These are phyloP conservation scores for Mohoua ochrocephala DNA, from an alignment of 2,113 vertebrate genomes.

Conservation along the genomic window DNA sequence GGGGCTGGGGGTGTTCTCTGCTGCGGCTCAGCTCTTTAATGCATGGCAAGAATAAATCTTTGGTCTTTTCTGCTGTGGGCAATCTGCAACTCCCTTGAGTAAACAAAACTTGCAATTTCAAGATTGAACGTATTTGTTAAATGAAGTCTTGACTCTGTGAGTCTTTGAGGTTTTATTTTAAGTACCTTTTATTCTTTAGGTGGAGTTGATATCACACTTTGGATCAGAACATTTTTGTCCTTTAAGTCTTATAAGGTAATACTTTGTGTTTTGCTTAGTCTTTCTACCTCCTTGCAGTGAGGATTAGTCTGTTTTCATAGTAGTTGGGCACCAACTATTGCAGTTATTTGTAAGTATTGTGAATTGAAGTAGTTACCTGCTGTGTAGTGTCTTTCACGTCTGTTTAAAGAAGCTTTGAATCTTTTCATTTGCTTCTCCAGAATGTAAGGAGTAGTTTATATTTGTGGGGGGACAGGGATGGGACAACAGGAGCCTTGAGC, in stretches of 20 bases:
- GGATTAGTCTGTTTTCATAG: neutral
- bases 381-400: neutral
- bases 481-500: neutral
- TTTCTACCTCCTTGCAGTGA: neutral
- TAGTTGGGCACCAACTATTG: neutral
- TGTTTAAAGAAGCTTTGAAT: neutral
- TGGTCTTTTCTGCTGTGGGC: constrained; percentile 12
- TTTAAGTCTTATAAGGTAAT: constrained; percentile 95
- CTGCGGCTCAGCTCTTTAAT: constrained; percentile 53
- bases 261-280: neutral
- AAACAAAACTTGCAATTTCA: neutral
- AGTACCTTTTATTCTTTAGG: constrained; percentile 72
- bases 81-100: constrained; percentile 17
- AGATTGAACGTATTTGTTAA: neutral
- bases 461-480: neutral
- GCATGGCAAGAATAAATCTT: constrained; percentile 71
- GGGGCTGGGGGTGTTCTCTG: constrained; percentile 65
- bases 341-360: neutral
- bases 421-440: neutral
- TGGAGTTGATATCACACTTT: constrained; percentile 95
- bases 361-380: neutral
- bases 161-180: neutral
- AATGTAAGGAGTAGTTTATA: neutral
- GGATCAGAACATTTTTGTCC: constrained; percentile 98
- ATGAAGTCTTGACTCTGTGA: neutral